A percentile compares a stretch with the other conserved stretches of the same genome.
These are phyloP conservation scores for Protobothrops flavoviridis DNA, from an alignment of 2,113 vertebrate species.

Conservation along the genomic window DNA sequence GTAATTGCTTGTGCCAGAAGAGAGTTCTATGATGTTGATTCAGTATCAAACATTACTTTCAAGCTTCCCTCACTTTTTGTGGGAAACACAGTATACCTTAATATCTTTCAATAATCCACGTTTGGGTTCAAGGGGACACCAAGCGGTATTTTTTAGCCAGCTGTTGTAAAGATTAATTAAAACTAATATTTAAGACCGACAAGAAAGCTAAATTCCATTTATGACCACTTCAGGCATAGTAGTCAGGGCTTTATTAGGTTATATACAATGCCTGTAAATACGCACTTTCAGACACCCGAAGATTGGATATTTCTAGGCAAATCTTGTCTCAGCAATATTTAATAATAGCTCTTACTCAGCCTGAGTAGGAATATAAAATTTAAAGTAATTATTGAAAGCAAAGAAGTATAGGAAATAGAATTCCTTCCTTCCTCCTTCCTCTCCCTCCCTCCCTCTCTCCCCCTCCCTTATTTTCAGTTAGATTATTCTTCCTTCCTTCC, in stretches of 20 bases:
- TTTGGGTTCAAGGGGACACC: slow-evolving; percentile 32
- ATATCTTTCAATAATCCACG: slow-evolving; percentile 8
- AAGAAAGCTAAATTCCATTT: slow-evolving; percentile 24
- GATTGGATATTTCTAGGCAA: slow-evolving; percentile 34
- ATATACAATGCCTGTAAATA: slow-evolving; percentile 39
- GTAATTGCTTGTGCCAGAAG: background rate
- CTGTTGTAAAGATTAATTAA: slow-evolving; percentile 36
- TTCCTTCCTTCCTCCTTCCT: slow-evolving; percentile 1
- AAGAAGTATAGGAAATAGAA: slow-evolving; percentile 45
- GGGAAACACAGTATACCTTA: slow-evolving; percentile 1
- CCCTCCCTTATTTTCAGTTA: too few relatives aligned
- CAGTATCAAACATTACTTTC: background rate
- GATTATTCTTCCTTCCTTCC: background rate
- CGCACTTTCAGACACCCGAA: slow-evolving; percentile 12
- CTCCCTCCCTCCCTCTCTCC: background rate
- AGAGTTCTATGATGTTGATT: background rate
- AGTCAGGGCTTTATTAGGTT: slow-evolving; percentile 42
- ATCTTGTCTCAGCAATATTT: slow-evolving; percentile 21
- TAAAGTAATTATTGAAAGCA: slow-evolving; percentile 44
- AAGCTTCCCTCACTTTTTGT: background rate
- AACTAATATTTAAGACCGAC: slow-evolving; percentile 35
- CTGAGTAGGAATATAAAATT: slow-evolving; percentile 45
- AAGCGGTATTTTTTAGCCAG: slow-evolving; percentile 13
- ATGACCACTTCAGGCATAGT: slow-evolving; percentile 19
- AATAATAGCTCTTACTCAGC: slow-evolving; percentile 47